Conservation (phyloP, 2,888 invertebrate species). For the Dryadula phaetusa region DNA sequence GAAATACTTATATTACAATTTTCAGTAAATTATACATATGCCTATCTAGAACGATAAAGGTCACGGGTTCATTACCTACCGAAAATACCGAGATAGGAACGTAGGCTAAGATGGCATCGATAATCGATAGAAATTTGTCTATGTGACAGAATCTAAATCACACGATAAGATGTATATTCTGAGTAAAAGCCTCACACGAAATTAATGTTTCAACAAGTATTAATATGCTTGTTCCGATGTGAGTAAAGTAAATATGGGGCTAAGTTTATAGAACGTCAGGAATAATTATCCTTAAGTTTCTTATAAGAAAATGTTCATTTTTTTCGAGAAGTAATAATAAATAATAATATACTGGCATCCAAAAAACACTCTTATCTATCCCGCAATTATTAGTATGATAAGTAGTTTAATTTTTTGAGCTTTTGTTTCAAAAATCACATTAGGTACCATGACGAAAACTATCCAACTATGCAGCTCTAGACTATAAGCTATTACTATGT, state of each 20-base stretch:
- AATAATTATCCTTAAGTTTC: no score
- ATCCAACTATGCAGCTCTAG: no score
- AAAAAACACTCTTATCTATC: no score
- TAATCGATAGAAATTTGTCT: neutral
- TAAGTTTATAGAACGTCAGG: neutral
- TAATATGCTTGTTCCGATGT: neutral
- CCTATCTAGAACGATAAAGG: neutral
- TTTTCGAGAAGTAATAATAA: no score
- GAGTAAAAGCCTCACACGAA: neutral
- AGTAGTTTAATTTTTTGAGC: no score
- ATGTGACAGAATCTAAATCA: neutral
- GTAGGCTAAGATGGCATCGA: neutral
- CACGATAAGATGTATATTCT: neutral
- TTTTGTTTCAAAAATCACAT: no score
- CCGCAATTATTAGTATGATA: no score
- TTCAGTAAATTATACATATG: neutral
- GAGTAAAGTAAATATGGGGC: neutral
- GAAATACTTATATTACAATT: no score
- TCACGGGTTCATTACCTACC: slow-evolving; percentile 3
- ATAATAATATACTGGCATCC: no score
- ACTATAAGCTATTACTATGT: no score
- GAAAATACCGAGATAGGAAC: neutral
- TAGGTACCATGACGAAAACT: no score
- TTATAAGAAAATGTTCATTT: no score
- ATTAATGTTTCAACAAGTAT: slow-evolving; percentile 8